Conservation (phyloP, 2,888 invertebrate genomes). For the Gnatocerus cornutus region DNA sequence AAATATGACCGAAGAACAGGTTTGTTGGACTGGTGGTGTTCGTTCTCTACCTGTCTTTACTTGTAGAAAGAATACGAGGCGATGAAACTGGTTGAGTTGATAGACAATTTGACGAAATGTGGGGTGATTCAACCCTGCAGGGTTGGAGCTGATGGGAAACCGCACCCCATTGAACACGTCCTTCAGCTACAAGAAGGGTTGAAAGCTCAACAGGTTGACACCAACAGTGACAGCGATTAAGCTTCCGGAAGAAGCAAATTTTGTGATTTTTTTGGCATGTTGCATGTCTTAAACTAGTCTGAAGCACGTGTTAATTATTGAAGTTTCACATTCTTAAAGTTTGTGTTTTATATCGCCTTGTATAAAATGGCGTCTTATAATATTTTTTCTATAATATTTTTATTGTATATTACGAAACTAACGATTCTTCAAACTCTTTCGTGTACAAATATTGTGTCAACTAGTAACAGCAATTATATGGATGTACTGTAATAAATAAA, state of each 20-base stretch:
- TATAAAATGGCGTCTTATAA: too few relatives aligned
- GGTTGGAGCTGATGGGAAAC: conserved; percentile 92
- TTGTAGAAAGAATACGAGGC: conserved; percentile 96
- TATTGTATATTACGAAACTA: too few relatives aligned
- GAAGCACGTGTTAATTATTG: too few relatives aligned
- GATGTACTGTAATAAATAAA: too few relatives aligned
- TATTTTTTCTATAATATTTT: too few relatives aligned
- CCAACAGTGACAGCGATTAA: conserved; percentile 49
- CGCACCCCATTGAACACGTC: conserved; percentile 90
- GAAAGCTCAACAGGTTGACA: conserved; percentile 72
- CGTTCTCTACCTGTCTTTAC: background rate
- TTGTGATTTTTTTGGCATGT: too few relatives aligned
- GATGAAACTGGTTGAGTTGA: conserved; percentile 90
- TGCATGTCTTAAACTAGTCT: too few relatives aligned
- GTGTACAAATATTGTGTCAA: conserved; percentile 1
- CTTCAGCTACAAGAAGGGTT: conserved; percentile 84
- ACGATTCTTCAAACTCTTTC: background rate
- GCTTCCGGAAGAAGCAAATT: too few relatives aligned
- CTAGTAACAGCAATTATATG: too few relatives aligned
- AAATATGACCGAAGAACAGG: conserved; percentile 93
- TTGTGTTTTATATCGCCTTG: too few relatives aligned
- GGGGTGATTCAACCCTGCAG: conserved; percentile 91
- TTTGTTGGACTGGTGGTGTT: conserved; percentile 53
- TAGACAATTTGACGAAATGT: conserved; percentile 88
- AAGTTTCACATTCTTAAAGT: too few relatives aligned